Conservation (phyloP, 2,888 invertebrate species). For the Drosophila anomelani region DNA sequence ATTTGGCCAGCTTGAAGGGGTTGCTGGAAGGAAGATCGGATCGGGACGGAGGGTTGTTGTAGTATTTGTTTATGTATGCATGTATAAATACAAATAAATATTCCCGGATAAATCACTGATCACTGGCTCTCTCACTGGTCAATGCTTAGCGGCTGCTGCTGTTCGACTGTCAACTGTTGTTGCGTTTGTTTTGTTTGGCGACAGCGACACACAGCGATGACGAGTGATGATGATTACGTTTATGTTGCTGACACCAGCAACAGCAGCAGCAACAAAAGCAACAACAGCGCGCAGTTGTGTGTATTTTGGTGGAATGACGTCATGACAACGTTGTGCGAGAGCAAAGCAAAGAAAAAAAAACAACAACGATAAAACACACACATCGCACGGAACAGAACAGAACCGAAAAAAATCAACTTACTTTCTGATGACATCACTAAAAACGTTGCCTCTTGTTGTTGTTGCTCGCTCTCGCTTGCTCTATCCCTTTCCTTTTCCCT, state of each 20-base stretch:
- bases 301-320: slow-evolving; percentile 82
- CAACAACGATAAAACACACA: slow-evolving; percentile 20
- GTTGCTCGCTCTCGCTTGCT: slow-evolving; percentile 50
- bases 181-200: slow-evolving; percentile 73
- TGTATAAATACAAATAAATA: background rate
- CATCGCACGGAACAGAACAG: slow-evolving; percentile 10
- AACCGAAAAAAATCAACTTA: slow-evolving; percentile 60
- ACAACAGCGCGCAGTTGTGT: slow-evolving; percentile 53
- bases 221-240: slow-evolving; percentile 33
- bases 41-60: slow-evolving; percentile 15
- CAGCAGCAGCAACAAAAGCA: slow-evolving; percentile 17
- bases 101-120: slow-evolving; percentile 4
- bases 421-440: slow-evolving; percentile 81
- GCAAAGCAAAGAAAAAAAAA: slow-evolving; percentile 39
- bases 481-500: slow-evolving; percentile 27
- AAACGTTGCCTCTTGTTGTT: slow-evolving; percentile 68
- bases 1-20: slow-evolving; percentile 81
- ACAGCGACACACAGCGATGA: slow-evolving; percentile 27
- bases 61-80: too few species aligned
- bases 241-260: slow-evolving; percentile 32
- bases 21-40: slow-evolving; percentile 46
- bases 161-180: slow-evolving; percentile 61
- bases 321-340: slow-evolving; percentile 68
- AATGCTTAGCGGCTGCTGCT: slow-evolving; percentile 19
- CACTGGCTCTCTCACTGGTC: background rate